Evolutionary conservation across 2,113 vertebrate genomes (phyloP).

Genomic region (Furnarius figulus): DNA sequence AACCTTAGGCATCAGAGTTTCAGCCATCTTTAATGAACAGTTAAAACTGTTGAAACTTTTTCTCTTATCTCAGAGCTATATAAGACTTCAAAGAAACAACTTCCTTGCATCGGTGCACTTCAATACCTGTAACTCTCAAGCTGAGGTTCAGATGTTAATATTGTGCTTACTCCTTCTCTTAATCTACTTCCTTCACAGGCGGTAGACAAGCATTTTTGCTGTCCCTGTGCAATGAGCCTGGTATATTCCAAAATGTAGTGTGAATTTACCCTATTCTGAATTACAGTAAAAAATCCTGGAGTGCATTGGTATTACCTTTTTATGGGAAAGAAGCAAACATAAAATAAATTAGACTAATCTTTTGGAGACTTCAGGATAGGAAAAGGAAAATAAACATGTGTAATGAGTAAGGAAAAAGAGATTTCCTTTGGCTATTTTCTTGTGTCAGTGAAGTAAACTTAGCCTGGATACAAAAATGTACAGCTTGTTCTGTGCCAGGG

Average conservation of each 20-base stretch:
- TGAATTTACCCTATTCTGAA: neutral
- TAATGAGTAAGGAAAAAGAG: neutral
- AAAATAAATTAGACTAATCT: slow-evolving; percentile 35
- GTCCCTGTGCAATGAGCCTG: neutral
- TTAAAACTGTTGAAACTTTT: neutral
- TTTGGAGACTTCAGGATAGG: neutral
- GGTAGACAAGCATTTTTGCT: neutral
- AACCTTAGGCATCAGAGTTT: neutral
- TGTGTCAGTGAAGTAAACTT: neutral
- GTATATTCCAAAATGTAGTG: neutral
- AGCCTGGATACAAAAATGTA: neutral
- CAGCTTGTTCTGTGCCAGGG: neutral
- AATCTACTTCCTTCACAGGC: neutral
- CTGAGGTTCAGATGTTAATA: neutral
- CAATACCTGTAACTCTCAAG: neutral
- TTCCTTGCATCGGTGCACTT: neutral
- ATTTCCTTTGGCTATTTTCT: slow-evolving; percentile 13
- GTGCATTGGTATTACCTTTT: neutral
- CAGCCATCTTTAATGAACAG: neutral
- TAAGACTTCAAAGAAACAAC: neutral
- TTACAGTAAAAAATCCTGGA: neutral
- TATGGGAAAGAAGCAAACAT: neutral
- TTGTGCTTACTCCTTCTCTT: neutral
- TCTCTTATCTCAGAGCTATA: neutral
- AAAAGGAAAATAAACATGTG: neutral